Percentiles rank a stretch among this genome's conserved stretches.
Conservation (phyloP, 2,888 invertebrate species). For the Xanthorhoe designata region DNA sequence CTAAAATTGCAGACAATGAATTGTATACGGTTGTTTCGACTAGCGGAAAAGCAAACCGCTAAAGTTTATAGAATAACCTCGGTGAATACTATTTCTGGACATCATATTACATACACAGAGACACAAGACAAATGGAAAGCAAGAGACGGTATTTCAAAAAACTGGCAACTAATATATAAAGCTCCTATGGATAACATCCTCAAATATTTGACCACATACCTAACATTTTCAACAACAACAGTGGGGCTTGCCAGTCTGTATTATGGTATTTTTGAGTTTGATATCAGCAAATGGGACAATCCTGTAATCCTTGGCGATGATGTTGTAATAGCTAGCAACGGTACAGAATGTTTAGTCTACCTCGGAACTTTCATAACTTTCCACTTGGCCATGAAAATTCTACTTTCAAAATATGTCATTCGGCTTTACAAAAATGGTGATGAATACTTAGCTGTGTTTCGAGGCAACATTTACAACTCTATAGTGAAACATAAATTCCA, state of each 20-base stretch:
- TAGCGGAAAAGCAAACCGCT: slow-evolving; percentile 48
- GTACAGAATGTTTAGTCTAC: slow-evolving; percentile 68
- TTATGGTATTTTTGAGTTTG: slow-evolving; percentile 65
- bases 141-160: slow-evolving; percentile 64
- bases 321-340: slow-evolving; percentile 70
- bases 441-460: slow-evolving; percentile 73
- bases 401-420: slow-evolving; percentile 74
- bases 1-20: slow-evolving; percentile 54
- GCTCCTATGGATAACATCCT: slow-evolving; percentile 72
- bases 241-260: slow-evolving; percentile 58
- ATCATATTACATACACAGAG: slow-evolving; percentile 69
- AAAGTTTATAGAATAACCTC: slow-evolving; percentile 50
- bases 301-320: slow-evolving; percentile 67
- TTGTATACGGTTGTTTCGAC: slow-evolving; percentile 56
- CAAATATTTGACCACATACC: slow-evolving; percentile 63
- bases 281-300: slow-evolving; percentile 58
- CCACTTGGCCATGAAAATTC: slow-evolving; percentile 66
- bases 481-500: slow-evolving; percentile 69
- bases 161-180: slow-evolving; percentile 77
- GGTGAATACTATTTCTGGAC: slow-evolving; percentile 57
- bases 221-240: slow-evolving; percentile 65
- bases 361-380: slow-evolving; percentile 68
- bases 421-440: slow-evolving; percentile 75
- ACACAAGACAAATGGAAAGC: slow-evolving; percentile 67
- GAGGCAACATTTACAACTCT: slow-evolving; percentile 66